Base-by-base conservation (phyloP, 2,888 invertebrate genomes). In the Palloptera scutellata region DNA sequence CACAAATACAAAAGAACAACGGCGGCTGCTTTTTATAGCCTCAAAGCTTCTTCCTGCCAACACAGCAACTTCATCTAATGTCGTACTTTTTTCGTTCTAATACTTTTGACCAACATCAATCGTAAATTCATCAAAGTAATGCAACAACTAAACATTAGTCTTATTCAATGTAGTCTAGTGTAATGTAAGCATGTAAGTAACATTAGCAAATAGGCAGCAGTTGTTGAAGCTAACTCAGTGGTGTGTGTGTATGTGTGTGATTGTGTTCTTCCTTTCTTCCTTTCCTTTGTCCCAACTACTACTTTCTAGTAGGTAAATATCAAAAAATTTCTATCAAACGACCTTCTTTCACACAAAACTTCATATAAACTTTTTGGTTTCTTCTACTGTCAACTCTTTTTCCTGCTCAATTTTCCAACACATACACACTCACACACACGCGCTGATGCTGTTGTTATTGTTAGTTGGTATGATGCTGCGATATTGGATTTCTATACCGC, bases 71-170 rank as follows among this genome's bases (percentile, higher is more conserved):
- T 30, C 30, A 4, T 30, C 30, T 30, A 30, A 30, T 30, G 30
- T 30, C 6, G 30, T 30, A 30, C 30, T 30, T 41, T 30, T 53
- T 62, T 40, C 43, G 10, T 41, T 13, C 9, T 1, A 17, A n/a
- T 12, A 58, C 30, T 30, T 30, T 59, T 59, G 63, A 67, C 45
- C 67, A 59, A 30, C 58, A 60, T 52, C 64, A 64, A 68, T 64
- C 68, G 64, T 64, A 64, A 68, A 68, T 62, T 64, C 68, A 68
- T 68, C 68, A 68, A 64, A 64, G 55, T 62, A 30, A 30, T 30
- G 30, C 30, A 30, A 30, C 30, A 30, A 30, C 30, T 30, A 30
- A 30, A 30, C 30, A 30, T 30, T 30, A 30, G 2, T 30, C 30
- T 30, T 30, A 30, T 30, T 30, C 30, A 30, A 30, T 30, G 30